phyloP scores from a whole-genome alignment of 2,888 invertebrate genomes.

The Ornithoptera priamus region DNA sequence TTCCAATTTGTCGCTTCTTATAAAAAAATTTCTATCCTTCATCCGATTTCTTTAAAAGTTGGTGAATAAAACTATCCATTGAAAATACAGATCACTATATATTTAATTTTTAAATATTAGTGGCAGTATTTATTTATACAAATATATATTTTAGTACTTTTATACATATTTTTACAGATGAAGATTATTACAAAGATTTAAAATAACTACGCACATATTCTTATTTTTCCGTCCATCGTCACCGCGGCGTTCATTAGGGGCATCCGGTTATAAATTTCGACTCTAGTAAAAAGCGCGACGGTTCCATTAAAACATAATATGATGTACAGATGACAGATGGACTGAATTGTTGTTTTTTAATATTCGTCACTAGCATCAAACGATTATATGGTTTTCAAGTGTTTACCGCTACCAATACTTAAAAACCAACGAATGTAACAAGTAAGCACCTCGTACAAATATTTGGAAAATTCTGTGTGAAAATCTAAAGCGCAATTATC shows the following conservation, averaged over 20 bases:
- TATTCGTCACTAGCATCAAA: conserved; percentile 1
- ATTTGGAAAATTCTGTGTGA: neutral
- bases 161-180: conserved; percentile 24
- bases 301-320: conserved; percentile 13
- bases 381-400: too few species aligned
- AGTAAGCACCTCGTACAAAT: neutral
- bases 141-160: too few species aligned
- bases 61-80: too few species aligned
- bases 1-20: too few species aligned
- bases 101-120: too few species aligned
- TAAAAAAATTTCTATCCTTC: too few species aligned
- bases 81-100: too few species aligned
- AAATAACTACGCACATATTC: conserved; percentile 19
- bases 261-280: conserved; percentile 29
- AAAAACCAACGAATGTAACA: neutral
- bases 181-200: conserved; percentile 11
- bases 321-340: conserved; percentile 15
- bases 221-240: conserved; percentile 26
- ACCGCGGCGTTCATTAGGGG: conserved; percentile 29
- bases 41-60: too few species aligned
- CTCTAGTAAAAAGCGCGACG: conserved; percentile 24
- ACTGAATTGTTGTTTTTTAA: conserved; percentile 1
- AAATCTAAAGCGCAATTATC: neutral
- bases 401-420: neutral
- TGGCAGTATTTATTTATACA: too few species aligned